Percentiles rank a stretch among this genome's conserved stretches.
phyloP scores from a whole-genome alignment of 1,140 invertebrate species.

The Mercenaria mercenaria region DNA sequence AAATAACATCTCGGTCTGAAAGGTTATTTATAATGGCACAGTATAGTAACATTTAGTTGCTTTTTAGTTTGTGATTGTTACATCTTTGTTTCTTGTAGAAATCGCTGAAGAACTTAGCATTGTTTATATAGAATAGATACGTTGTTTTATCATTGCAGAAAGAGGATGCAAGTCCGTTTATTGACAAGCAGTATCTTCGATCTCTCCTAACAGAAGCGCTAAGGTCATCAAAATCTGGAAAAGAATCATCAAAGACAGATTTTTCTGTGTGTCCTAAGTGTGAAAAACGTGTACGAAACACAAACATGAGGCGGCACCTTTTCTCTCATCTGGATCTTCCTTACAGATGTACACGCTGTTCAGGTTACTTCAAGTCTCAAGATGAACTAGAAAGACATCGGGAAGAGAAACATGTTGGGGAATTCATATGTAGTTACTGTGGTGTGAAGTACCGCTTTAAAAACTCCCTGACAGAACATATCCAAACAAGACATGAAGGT shows the following conservation, averaged over 20 bases:
- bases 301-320: background rate
- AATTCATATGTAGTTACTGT: conserved; percentile 27
- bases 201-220: background rate
- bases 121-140: no score
- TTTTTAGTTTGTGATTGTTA: no score
- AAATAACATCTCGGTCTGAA: no score
- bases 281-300: conserved; percentile 1
- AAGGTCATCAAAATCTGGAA: background rate
- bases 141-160: no score
- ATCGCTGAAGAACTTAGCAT: no score
- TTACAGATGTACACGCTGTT: conserved; percentile 18
- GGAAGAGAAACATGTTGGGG: conserved; percentile 4
- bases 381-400: conserved; percentile 18
- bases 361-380: conserved; percentile 1
- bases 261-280: background rate
- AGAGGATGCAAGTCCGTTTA: background rate
- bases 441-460: conserved; percentile 15
- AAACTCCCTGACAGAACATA: conserved; percentile 30
- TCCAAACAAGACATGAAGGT: conserved; percentile 29
- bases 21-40: no score
- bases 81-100: no score
- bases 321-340: conserved; percentile 12
- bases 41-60: no score
- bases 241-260: conserved; percentile 6
- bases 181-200: background rate